Evolutionary conservation across 2,888 invertebrate genomes (phyloP).

Genomic region (Yponomeuta malinellus): DNA sequence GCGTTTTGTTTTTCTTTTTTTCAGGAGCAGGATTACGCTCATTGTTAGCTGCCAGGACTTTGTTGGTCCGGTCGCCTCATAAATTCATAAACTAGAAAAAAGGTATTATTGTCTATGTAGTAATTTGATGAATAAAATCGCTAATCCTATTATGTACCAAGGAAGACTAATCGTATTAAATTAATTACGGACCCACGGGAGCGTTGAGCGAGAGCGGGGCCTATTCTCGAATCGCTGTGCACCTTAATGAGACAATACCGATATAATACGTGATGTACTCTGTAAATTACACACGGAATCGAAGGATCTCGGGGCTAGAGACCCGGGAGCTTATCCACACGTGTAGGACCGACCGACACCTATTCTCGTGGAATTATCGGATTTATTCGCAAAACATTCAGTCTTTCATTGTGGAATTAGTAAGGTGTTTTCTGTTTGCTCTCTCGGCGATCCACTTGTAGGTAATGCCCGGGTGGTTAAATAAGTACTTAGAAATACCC

Average conservation of each 20-base stretch:
- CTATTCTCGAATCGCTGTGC: background rate
- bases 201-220: background rate
- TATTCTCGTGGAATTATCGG: constrained; percentile 15
- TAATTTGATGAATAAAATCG: background rate
- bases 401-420: constrained; percentile 15
- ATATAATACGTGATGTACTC: background rate
- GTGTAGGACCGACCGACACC: constrained; percentile 6
- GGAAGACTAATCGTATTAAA: background rate
- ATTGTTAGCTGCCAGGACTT: background rate
- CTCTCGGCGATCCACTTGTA: constrained; percentile 1
- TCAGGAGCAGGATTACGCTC: background rate
- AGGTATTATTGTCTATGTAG: background rate
- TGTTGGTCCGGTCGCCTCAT: background rate
- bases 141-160: background rate
- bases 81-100: background rate
- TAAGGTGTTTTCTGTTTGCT: constrained; percentile 4
- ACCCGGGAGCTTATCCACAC: constrained; percentile 7
- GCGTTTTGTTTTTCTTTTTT: background rate
- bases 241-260: background rate
- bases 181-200: background rate
- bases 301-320: background rate
- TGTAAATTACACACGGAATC: background rate
- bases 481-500: background rate
- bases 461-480: background rate
- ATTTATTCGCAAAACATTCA: constrained; percentile 7